phyloP scores from a whole-genome alignment of 2,113 vertebrate species.

The Hyla sarda region DNA sequence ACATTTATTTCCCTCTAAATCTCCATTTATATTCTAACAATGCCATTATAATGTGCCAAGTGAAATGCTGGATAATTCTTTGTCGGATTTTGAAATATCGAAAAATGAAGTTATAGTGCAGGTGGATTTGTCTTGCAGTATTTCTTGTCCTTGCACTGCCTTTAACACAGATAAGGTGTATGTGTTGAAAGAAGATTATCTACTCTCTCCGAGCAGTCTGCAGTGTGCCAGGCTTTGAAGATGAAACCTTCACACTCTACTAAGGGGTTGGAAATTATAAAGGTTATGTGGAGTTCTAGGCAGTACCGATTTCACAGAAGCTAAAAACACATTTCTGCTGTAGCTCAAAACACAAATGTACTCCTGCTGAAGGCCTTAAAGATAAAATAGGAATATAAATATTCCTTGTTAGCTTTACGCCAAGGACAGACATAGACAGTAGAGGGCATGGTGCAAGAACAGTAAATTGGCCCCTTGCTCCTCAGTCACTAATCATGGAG shows the following conservation, averaged over 20 bases:
- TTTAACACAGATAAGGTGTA: neutral
- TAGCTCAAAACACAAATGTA: neutral
- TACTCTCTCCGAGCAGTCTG: neutral
- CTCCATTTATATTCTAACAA: neutral
- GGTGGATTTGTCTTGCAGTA: neutral
- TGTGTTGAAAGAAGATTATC: neutral
- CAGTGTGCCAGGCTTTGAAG: neutral
- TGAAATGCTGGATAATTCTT: neutral
- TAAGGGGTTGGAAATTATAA: neutral
- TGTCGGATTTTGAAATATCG: neutral
- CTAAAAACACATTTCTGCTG: neutral
- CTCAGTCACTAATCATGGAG: too few relatives aligned
- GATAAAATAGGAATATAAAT: neutral
- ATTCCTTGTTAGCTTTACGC: neutral
- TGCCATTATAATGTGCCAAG: neutral
- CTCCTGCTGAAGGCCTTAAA: neutral
- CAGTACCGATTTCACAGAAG: neutral
- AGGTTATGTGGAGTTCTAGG: constrained; percentile 16
- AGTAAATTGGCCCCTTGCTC: too few relatives aligned
- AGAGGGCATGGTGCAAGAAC: too few relatives aligned
- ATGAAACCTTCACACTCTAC: neutral
- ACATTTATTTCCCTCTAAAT: neutral
- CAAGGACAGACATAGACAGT: too few relatives aligned
- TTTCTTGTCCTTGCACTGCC: constrained; percentile 2
- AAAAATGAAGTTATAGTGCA: neutral